A percentile compares a stretch with the other conserved stretches of the same genome.
These are phyloP conservation scores for Saccostrea echinata DNA, from an alignment of 1,140 invertebrate species.

Conservation along the genomic window DNA sequence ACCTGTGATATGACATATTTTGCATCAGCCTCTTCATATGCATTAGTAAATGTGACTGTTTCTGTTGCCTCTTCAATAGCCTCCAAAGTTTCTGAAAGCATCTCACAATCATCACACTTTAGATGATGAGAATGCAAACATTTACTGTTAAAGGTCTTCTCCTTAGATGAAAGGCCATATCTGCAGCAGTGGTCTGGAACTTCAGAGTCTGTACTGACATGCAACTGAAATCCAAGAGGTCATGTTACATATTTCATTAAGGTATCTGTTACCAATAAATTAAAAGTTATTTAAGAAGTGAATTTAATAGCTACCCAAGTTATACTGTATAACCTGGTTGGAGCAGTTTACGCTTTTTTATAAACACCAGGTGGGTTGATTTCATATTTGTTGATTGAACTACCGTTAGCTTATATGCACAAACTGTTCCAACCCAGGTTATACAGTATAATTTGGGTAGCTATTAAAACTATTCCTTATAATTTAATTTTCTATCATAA, in stretches of 20 bases:
- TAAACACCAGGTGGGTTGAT: too few relatives aligned
- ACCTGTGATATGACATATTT: not conserved
- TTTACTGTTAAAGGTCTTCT: not conserved
- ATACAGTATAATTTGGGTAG: too few relatives aligned
- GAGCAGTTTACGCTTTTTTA: too few relatives aligned
- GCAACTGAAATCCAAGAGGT: not conserved
- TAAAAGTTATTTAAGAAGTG: too few relatives aligned
- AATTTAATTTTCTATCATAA: too few relatives aligned
- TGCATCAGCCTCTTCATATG: not conserved
- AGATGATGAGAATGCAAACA: not conserved
- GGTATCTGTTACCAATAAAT: not conserved
- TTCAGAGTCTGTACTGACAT: not conserved
- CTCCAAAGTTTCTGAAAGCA: conserved; percentile 5
- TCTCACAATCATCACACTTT: not conserved
- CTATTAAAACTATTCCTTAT: too few relatives aligned
- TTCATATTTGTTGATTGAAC: too few relatives aligned
- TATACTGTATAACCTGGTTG: too few relatives aligned
- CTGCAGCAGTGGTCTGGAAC: conserved; percentile 12
- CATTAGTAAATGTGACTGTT: not conserved
- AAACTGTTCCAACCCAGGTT: too few relatives aligned
- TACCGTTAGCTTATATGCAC: too few relatives aligned
- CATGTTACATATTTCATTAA: not conserved
- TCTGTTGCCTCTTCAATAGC: not conserved
- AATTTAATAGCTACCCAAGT: too few relatives aligned
- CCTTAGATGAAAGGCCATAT: not conserved